These are phyloP conservation scores for Nothobranchius furzeri DNA, from an alignment of 2,113 vertebrate species.

Conservation along the genomic window DNA sequence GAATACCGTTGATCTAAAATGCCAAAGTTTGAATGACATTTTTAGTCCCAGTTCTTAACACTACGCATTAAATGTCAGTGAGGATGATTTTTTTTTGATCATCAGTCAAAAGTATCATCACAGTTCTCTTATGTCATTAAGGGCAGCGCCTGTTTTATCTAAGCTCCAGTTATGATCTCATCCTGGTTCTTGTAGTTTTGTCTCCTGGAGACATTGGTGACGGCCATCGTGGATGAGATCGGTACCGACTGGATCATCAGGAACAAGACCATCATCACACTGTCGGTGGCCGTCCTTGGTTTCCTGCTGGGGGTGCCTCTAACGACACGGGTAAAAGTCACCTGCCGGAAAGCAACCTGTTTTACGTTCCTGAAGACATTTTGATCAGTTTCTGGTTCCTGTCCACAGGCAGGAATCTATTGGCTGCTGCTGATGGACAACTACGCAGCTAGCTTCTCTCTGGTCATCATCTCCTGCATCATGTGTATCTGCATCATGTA, in stretches of 20 bases:
- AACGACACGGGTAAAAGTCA: constrained; percentile 85
- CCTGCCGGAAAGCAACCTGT: not conserved
- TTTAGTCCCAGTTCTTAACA: not conserved
- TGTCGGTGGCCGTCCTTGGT: constrained; percentile 87
- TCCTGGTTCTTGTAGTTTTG: constrained; percentile 83
- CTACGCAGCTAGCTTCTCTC: constrained; percentile 95
- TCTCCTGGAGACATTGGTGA: constrained; percentile 94
- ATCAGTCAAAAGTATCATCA: not conserved
- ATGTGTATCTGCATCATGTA: constrained; percentile 98
- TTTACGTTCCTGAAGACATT: too few relatives aligned
- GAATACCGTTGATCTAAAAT: not conserved
- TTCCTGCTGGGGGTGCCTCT: constrained; percentile 93
- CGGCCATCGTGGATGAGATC: constrained; percentile 94
- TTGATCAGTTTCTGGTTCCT: constrained; percentile 12
- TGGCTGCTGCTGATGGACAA: constrained; percentile 98
- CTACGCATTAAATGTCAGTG: not conserved
- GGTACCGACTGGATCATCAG: constrained; percentile 95
- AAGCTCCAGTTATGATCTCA: not conserved
- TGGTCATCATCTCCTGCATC: constrained; percentile 97
- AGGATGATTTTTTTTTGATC: not conserved
- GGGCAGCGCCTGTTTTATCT: not conserved
- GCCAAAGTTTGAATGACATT: not conserved
- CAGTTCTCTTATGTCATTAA: not conserved
- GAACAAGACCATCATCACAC: constrained; percentile 89
- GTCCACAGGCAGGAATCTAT: constrained; percentile 92